Evolutionary conservation across 2,113 vertebrate species (phyloP).

Genomic region (Anarrhichthys ocellatus): DNA sequence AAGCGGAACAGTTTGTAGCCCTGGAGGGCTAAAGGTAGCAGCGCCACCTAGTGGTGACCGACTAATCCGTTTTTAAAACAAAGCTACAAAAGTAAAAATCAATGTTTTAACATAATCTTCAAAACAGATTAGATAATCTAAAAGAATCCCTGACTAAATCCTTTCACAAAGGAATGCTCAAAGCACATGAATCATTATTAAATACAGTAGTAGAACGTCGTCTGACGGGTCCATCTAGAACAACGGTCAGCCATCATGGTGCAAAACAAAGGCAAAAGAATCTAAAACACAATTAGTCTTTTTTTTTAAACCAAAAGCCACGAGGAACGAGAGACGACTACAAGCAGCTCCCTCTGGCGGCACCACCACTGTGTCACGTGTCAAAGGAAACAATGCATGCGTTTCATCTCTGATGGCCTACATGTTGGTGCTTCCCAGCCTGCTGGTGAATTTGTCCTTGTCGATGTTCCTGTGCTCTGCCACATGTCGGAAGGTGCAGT

Average conservation of each 20-base stretch:
- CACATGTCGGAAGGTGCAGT: conserved; percentile 78
- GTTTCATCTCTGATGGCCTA: background rate
- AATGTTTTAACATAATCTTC: conserved; percentile 19
- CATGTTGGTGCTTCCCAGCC: conserved; percentile 12
- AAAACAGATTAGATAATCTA: conserved; percentile 8
- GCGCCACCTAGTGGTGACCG: conserved; percentile 59
- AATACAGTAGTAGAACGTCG: background rate
- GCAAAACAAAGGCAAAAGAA: conserved; percentile 1
- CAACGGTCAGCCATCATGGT: background rate
- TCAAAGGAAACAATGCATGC: background rate
- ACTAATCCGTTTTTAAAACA: background rate
- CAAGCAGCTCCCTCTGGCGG: background rate
- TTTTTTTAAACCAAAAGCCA: background rate
- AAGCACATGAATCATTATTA: conserved; percentile 2
- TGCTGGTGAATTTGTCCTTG: conserved; percentile 54
- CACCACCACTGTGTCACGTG: background rate
- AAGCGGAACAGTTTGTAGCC: conserved; percentile 14
- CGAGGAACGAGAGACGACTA: background rate
- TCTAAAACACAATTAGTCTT: background rate
- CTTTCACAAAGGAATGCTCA: background rate
- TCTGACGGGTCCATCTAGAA: background rate
- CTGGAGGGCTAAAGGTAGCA: conserved; percentile 12
- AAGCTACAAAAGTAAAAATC: background rate
- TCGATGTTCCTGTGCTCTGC: conserved; percentile 80
- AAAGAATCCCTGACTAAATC: conserved; percentile 9